Percentiles rank a stretch among this genome's conserved stretches.
phyloP scores from a whole-genome alignment of 92 coral and sea anemone genomes.

The Epizoanthus ramosus region DNA sequence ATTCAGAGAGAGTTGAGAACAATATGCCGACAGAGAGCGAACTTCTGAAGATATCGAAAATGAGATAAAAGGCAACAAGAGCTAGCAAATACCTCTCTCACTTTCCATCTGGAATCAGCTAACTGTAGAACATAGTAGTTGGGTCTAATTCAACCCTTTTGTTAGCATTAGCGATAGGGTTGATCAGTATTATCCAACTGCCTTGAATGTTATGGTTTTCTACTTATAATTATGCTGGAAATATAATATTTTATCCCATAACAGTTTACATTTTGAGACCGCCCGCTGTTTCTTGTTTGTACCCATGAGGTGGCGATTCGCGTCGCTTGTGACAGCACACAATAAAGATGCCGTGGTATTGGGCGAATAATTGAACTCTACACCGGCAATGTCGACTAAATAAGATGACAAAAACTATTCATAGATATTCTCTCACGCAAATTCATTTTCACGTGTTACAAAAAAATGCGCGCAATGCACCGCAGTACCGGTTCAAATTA shows the following conservation, averaged over 20 bases:
- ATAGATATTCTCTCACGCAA: not conserved
- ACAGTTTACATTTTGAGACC: not conserved
- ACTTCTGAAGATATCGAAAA: too few relatives aligned
- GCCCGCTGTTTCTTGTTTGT: conserved; percentile 1
- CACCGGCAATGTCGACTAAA: not conserved
- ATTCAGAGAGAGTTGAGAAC: too few relatives aligned
- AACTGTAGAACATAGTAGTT: not conserved
- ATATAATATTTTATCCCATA: not conserved
- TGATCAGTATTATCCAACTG: not conserved
- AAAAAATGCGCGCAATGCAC: too few relatives aligned
- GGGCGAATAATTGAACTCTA: not conserved
- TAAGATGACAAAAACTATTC: not conserved
- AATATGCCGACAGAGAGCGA: too few relatives aligned
- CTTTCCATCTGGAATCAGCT: too few relatives aligned
- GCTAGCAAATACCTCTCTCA: too few relatives aligned
- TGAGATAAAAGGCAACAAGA: too few relatives aligned
- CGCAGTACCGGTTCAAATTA: too few relatives aligned
- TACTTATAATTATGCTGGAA: not conserved
- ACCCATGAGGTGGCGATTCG: conserved; percentile 18
- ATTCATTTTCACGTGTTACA: not conserved
- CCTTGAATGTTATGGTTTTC: not conserved
- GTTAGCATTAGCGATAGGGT: not conserved
- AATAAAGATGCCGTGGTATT: not conserved
- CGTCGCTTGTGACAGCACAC: not conserved
- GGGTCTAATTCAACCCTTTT: not conserved